A percentile compares a stretch with the other conserved stretches of the same genome.
Conservation (phyloP, 2,797 vertebrate genomes). For the Rhinoraja longicauda region DNA sequence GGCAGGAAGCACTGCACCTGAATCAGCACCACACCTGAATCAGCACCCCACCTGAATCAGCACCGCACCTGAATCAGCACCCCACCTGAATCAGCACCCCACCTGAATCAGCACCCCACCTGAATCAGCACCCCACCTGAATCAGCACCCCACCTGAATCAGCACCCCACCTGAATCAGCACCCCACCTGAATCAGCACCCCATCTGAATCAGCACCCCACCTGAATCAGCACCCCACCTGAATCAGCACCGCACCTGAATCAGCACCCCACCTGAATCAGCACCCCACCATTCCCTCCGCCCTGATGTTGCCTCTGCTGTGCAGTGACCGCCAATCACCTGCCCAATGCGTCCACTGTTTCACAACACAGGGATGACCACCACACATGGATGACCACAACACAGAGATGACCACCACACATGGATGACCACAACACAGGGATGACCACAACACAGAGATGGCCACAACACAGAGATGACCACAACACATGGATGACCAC, state of each 20-base stretch:
- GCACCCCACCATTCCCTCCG: too few species aligned
- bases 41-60: background rate
- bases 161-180: background rate
- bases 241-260: background rate
- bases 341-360: background rate
- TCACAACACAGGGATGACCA: too few species aligned
- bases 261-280: background rate
- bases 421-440: too few species aligned
- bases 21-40: background rate
- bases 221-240: background rate
- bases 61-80: background rate
- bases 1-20: background rate
- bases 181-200: background rate
- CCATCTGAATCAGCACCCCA: too few species aligned
- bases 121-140: background rate
- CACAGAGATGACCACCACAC: too few species aligned
- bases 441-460: too few species aligned
- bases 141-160: background rate
- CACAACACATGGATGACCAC: too few species aligned
- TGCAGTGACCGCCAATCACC: constrained; percentile 20
- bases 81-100: too few species aligned
- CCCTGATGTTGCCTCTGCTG: background rate
- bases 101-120: background rate
- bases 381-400: too few species aligned
- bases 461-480: too few species aligned